These are phyloP conservation scores for Trachelipus rathkii DNA, from an alignment of 1,140 invertebrate species.

Conservation along the genomic window DNA sequence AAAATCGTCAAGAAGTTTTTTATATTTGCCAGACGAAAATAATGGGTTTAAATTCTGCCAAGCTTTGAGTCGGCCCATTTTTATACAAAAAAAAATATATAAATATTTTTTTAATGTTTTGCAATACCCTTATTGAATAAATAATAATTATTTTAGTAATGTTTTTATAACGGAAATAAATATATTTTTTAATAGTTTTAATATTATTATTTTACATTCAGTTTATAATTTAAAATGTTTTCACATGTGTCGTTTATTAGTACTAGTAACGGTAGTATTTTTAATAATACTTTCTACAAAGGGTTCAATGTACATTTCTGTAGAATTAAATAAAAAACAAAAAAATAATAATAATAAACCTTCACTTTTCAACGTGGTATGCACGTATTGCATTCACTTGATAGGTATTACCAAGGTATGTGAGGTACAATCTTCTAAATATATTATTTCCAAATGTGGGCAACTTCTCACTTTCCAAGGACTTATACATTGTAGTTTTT, in stretches of 20 bases:
- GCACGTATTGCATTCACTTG: too few species aligned
- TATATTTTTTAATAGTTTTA: not conserved
- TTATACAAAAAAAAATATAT: not conserved
- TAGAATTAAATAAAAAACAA: too few species aligned
- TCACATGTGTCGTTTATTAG: not conserved
- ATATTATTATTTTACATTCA: not conserved
- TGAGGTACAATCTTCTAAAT: too few species aligned
- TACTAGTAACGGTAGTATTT: too few species aligned
- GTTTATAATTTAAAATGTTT: not conserved
- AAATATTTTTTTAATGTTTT: not conserved
- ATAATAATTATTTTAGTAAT: not conserved
- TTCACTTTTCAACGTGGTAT: too few species aligned
- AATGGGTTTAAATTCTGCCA: constrained; percentile 43
- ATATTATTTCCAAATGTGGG: too few species aligned
- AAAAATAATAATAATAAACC: too few species aligned
- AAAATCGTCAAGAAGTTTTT: constrained; percentile 43
- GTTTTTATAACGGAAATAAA: not conserved
- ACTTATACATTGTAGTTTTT: too few species aligned
- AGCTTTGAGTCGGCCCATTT: constrained; percentile 41
- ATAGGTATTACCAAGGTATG: too few species aligned
- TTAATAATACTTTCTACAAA: too few species aligned
- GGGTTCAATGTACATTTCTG: too few species aligned
- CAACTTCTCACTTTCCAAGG: too few species aligned
- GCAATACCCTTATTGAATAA: not conserved
- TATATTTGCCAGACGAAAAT: constrained; percentile 39